Base-by-base conservation (phyloP, 35 echinoderm and acorn worm species). In the Chiridota heheva region DNA sequence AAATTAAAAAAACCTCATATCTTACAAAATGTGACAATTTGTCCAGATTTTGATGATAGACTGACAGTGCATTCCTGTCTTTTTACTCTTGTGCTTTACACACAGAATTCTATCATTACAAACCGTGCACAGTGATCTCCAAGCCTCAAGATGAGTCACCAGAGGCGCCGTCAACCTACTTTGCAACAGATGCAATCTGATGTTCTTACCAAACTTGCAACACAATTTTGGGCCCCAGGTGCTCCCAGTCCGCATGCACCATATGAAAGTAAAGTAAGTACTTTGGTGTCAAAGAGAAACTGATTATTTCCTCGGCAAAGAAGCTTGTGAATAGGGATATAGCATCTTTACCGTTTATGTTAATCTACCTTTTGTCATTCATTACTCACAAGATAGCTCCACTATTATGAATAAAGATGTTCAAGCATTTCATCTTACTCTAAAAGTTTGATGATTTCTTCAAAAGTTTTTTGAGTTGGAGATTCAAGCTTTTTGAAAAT, bases 131-230 rank as follows among this genome's bases (percentile, higher is more conserved):
- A n/a, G n/a, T n/a, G n/a, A n/a, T n/a, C n/a, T n/a, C n/a, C n/a
- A n/a, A n/a, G n/a, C n/a, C n/a, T n/a, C n/a, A n/a, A n/a, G n/a
- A n/a, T n/a, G n/a, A n/a, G n/a, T n/a, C n/a, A n/a, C n/a, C n/a
- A n/a, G n/a, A n/a, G n/a, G n/a, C n/a, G 80, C 56, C 83, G 75
- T 69, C 88, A 88, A 37, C 94, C 94, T 1, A 88, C 94, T 2
- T 70, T 98, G 16, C 32, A 91, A 40, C 94, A 98, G 84, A 91
- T 98, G 30, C 83, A 88, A 67, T 69, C 94, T n/a, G 89, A 98
- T 63, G 74, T 84, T 39, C 75, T 98, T 64, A 88, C 94, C 10
- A 88, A 97, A 36, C 81, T 97, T 29, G 94, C 86, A 2, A 97
- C 84, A 58, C 67, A 70, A 34, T 97, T 76, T 38, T 97, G 94